Evolutionary conservation across 1,140 invertebrate genomes (phyloP).

Genomic region (Drosophila serrata): DNA sequence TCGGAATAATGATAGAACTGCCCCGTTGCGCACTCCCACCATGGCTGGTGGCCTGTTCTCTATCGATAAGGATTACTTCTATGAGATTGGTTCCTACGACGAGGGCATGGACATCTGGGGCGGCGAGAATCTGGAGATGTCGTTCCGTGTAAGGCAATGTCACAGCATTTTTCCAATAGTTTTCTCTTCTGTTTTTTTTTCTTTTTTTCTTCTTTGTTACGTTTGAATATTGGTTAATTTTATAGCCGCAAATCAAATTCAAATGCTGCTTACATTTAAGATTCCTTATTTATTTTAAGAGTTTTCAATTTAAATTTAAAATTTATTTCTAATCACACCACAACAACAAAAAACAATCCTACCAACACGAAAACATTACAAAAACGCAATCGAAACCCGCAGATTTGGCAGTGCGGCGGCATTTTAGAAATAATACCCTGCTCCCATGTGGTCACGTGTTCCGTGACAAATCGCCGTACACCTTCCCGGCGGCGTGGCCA

Average conservation of each 20-base stretch:
- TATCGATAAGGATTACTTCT: conserved; percentile 98
- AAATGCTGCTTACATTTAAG: conserved; percentile 28
- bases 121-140: conserved; percentile 99
- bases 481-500: conserved; percentile 99
- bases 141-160: conserved; percentile 94
- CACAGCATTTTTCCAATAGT: conserved; percentile 11
- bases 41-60: conserved; percentile 99
- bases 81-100: conserved; percentile 98
- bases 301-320: conserved; percentile 20
- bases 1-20: conserved; percentile 94
- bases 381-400: conserved; percentile 78
- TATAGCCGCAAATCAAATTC: conserved; percentile 61
- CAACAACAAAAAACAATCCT: conserved; percentile 32
- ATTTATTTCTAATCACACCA: conserved; percentile 49
- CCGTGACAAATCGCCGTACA: conserved; percentile 99
- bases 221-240: conserved; percentile 39
- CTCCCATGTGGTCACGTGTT: conserved; percentile 99
- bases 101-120: conserved; percentile 99
- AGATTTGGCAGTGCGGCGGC: conserved; percentile 99
- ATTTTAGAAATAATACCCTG: conserved; percentile 98
- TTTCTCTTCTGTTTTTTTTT: conserved; percentile 30
- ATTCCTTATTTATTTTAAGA: conserved; percentile 41
- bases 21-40: conserved; percentile 96
- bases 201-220: conserved; percentile 31
- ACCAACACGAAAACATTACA: conserved; percentile 51